Conservation (phyloP, 2,113 vertebrate genomes). For the Naja naja region DNA sequence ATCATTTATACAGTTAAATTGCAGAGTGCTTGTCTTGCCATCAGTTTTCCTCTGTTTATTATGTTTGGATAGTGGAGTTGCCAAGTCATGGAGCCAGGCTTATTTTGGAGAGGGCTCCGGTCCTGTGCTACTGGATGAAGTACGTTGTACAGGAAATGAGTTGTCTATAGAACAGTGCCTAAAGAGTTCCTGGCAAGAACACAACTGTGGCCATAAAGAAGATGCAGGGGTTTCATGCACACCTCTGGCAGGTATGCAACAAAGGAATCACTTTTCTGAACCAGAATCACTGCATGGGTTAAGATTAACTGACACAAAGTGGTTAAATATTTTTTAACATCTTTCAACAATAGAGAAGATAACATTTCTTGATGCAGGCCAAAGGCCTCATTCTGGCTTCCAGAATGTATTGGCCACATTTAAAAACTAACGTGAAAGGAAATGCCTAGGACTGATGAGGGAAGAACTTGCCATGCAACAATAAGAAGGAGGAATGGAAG, state of each 20-base stretch:
- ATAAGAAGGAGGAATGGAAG: not conserved
- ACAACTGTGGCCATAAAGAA: conserved; percentile 93
- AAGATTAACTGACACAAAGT: not conserved
- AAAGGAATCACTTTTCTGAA: not conserved
- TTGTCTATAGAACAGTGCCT: conserved; percentile 91
- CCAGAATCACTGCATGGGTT: not conserved
- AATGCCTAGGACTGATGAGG: not conserved
- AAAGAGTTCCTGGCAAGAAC: conserved; percentile 86
- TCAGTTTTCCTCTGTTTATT: conserved; percentile 9
- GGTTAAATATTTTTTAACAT: not conserved
- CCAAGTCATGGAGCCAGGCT: conserved; percentile 84
- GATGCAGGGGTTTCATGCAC: conserved; percentile 92
- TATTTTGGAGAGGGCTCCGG: conserved; percentile 86
- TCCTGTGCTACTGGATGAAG: conserved; percentile 86
- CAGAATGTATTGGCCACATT: not conserved
- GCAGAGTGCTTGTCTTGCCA: not conserved
- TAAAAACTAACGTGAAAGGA: not conserved
- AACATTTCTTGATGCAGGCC: not conserved
- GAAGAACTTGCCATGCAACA: not conserved
- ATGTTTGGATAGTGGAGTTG: conserved; percentile 76
- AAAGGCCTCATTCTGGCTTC: not conserved
- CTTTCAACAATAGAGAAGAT: not conserved
- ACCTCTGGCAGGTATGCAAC: conserved; percentile 79
- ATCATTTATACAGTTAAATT: not conserved
- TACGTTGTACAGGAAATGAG: conserved; percentile 91